Conservation (phyloP, 2,888 invertebrate species). For the Spodoptera picta region DNA sequence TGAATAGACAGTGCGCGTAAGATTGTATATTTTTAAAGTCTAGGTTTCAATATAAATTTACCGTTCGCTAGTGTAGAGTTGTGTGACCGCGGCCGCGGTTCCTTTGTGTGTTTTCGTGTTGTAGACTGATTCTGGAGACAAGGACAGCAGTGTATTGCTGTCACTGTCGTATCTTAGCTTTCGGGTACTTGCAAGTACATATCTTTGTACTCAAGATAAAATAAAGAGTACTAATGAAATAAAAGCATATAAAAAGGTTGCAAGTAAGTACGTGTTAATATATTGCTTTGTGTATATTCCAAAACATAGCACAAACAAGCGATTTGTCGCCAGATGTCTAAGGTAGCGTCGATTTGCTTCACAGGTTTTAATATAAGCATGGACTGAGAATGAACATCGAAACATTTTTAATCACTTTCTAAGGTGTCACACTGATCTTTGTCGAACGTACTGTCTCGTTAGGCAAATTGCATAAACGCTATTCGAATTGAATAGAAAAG, state of each 20-base stretch:
- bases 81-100: constrained; percentile 36
- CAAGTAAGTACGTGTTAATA: neutral
- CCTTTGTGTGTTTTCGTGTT: constrained; percentile 2
- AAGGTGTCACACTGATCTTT: constrained; percentile 33
- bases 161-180: neutral
- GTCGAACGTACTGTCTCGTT: constrained; percentile 1
- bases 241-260: neutral
- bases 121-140: constrained; percentile 7
- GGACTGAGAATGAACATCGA: constrained; percentile 31
- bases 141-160: constrained; percentile 11
- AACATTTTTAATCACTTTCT: constrained; percentile 18
- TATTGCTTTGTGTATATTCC: constrained; percentile 3
- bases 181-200: constrained; percentile 2
- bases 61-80: constrained; percentile 58
- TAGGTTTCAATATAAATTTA: constrained; percentile 47
- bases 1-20: constrained; percentile 46
- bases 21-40: constrained; percentile 56
- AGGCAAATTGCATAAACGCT: no score
- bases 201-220: neutral
- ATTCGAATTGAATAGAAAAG: no score
- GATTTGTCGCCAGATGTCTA: neutral
- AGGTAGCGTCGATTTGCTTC: no score
- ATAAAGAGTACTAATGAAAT: neutral
- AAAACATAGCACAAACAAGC: neutral
- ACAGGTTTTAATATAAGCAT: constrained; percentile 12